These are phyloP conservation scores for Ondatra zibethicus DNA, from an alignment of 2,113 vertebrate species.

Conservation along the genomic window DNA sequence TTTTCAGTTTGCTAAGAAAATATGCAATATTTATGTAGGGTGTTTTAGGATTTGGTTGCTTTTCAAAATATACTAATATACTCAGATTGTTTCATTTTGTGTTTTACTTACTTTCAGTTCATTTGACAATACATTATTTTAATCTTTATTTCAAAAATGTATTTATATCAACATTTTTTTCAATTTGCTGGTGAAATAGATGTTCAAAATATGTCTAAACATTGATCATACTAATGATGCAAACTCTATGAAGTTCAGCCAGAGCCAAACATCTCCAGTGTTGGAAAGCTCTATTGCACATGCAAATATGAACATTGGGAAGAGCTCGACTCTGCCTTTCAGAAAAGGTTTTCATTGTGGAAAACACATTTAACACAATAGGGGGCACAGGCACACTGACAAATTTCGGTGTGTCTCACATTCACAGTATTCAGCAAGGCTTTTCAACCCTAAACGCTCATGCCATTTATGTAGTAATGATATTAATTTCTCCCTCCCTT, in stretches of 20 bases:
- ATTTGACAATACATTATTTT: neutral
- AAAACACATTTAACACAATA: neutral
- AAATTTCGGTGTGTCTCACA: neutral
- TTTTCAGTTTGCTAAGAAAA: neutral
- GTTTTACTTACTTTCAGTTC: neutral
- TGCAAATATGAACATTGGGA: neutral
- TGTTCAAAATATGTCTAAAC: neutral
- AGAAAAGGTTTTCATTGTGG: neutral
- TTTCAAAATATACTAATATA: neutral
- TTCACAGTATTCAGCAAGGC: neutral
- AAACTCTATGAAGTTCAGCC: neutral
- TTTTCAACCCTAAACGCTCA: neutral
- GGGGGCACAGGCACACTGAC: neutral
- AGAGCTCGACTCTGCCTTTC: neutral
- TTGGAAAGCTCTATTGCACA: neutral
- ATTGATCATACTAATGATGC: neutral
- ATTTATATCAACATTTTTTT: neutral
- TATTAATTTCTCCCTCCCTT: neutral
- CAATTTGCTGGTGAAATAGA: neutral
- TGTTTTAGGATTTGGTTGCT: neutral
- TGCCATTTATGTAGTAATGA: neutral
- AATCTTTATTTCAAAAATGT: neutral
- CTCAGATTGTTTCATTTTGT: neutral
- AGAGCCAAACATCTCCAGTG: neutral
- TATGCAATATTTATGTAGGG: neutral